These are phyloP conservation scores for Menura novaehollandiae DNA, from an alignment of 2,113 vertebrate species.

Conservation along the genomic window DNA sequence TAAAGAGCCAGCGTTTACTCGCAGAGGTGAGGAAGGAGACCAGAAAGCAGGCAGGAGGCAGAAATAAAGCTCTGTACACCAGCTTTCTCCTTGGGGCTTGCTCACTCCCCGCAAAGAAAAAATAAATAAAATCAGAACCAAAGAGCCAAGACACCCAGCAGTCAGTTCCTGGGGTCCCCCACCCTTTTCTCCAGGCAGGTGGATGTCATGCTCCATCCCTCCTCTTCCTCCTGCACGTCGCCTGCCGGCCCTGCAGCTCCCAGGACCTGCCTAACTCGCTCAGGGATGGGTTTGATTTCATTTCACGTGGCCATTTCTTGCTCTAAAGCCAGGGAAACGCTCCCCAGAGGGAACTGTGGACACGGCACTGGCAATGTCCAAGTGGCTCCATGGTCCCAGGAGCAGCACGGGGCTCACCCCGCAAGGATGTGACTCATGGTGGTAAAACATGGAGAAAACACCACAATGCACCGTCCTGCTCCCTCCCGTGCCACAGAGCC, in stretches of 20 bases:
- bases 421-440: not conserved
- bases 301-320: not conserved
- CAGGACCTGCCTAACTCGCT: accelerated
- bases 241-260: not conserved
- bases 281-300: not conserved
- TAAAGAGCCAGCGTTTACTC: conserved; percentile 57
- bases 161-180: not conserved
- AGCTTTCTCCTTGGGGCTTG: not conserved
- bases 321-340: not conserved
- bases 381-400: accelerated
- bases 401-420: accelerated
- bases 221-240: not conserved
- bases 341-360: not conserved
- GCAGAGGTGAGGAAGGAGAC: conserved; percentile 31
- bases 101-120: not conserved
- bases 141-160: not conserved
- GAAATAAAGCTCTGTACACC: conserved; percentile 23
- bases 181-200: not conserved
- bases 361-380: accelerated
- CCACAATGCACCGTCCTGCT: accelerated
- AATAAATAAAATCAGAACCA: not conserved
- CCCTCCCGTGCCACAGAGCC: not conserved
- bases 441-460: not conserved
- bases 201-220: not conserved
- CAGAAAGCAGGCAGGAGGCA: not conserved